Evolutionary conservation across 2,888 invertebrate genomes (phyloP).

Genomic region (Protodeltote pygarga): DNA sequence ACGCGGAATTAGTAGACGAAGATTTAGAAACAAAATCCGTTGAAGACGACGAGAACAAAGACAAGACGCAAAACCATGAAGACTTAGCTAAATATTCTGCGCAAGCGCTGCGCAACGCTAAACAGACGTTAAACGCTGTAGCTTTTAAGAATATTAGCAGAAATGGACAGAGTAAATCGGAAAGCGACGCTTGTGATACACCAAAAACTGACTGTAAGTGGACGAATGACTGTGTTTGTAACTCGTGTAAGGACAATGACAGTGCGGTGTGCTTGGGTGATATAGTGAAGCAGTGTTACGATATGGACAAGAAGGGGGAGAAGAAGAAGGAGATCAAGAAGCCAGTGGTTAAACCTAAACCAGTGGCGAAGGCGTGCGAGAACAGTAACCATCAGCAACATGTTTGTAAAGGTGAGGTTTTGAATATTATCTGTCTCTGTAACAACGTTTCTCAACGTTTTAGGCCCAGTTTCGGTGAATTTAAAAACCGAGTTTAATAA

Average conservation of each 20-base stretch:
- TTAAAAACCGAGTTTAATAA: too few relatives aligned
- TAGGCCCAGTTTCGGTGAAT: too few relatives aligned
- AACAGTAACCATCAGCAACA: slow-evolving; percentile 77
- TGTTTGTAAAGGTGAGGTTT: slow-evolving; percentile 76
- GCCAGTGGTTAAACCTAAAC: slow-evolving; percentile 60
- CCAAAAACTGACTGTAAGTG: slow-evolving; percentile 77
- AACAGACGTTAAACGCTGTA: slow-evolving; percentile 75
- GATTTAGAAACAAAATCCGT: too few relatives aligned
- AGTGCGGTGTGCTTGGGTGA: slow-evolving; percentile 63
- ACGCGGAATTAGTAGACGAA: slow-evolving; percentile 73
- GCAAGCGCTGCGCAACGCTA: slow-evolving; percentile 74
- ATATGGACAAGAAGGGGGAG: slow-evolving; percentile 59
- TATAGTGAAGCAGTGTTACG: slow-evolving; percentile 68
- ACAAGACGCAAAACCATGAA: slow-evolving; percentile 65
- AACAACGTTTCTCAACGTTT: too few relatives aligned
- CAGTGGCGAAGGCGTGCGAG: slow-evolving; percentile 71
- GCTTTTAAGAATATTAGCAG: slow-evolving; percentile 73
- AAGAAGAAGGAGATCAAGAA: slow-evolving; percentile 59
- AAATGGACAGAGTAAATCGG: slow-evolving; percentile 73
- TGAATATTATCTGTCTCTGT: not conserved
- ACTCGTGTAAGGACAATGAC: slow-evolving; percentile 66
- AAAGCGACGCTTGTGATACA: slow-evolving; percentile 75
- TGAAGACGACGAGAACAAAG: too few relatives aligned
- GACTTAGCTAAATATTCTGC: slow-evolving; percentile 77
- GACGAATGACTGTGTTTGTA: slow-evolving; percentile 77